Conservation (phyloP, 2,797 vertebrate species). For the Alca torda region DNA sequence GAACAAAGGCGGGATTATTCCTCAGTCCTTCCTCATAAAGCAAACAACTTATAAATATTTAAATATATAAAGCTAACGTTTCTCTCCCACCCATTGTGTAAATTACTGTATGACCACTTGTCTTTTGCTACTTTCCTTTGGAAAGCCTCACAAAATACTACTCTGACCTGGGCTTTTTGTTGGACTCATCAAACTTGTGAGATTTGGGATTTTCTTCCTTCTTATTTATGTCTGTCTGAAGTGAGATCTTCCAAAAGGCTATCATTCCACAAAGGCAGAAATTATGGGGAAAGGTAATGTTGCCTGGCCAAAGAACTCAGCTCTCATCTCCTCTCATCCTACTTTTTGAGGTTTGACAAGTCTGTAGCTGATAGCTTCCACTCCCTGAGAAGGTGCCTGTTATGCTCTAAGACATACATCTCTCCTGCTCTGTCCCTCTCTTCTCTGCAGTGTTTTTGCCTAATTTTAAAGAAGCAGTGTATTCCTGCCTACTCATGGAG, state of each 20-base stretch:
- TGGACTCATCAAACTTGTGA: background rate
- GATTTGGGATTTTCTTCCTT: background rate
- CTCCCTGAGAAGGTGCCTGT: background rate
- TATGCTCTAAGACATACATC: background rate
- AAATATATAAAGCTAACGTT: conserved; percentile 31
- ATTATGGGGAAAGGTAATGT: background rate
- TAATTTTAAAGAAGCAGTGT: background rate
- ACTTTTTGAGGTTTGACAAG: background rate
- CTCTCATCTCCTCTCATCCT: background rate
- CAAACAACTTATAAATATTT: conserved; percentile 53
- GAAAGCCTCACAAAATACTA: background rate
- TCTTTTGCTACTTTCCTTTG: background rate
- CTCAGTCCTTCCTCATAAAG: conserved; percentile 22
- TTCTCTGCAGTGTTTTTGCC: background rate
- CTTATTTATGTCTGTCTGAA: background rate
- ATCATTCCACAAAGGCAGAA: background rate
- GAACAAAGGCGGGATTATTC: conserved; percentile 58
- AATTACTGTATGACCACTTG: background rate
- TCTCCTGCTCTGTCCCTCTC: background rate
- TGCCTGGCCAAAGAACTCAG: background rate
- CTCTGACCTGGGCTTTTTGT: background rate
- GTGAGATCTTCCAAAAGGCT: background rate
- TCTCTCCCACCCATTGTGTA: background rate
- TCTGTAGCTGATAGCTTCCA: background rate
- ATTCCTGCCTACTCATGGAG: background rate